A percentile compares a stretch with the other conserved stretches of the same genome.
These are phyloP conservation scores for Zeus faber DNA, from an alignment of 2,113 vertebrate species.

Conservation along the genomic window DNA sequence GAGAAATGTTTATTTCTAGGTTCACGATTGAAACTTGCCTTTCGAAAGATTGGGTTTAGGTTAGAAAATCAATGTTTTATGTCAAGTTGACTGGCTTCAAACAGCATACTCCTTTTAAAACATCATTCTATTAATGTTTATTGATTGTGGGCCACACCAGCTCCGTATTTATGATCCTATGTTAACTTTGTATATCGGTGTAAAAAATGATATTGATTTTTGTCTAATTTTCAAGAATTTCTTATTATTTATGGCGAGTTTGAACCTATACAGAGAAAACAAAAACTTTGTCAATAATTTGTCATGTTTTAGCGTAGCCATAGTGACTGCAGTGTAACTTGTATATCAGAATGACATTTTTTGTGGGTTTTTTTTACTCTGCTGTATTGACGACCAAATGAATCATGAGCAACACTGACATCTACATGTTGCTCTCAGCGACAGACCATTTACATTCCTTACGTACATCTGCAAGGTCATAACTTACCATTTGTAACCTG, in stretches of 20 bases:
- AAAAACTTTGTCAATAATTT: constrained; percentile 36
- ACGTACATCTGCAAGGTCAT: neutral
- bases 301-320: constrained; percentile 5
- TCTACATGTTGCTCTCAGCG: no score
- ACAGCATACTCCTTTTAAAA: constrained; percentile 36
- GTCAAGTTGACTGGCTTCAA: constrained; percentile 34
- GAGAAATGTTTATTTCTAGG: no score
- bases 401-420: no score
- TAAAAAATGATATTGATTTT: constrained; percentile 61
- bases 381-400: neutral
- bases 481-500: neutral
- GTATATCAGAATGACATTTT: constrained; percentile 17
- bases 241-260: constrained; percentile 60
- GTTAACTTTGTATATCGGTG: constrained; percentile 59
- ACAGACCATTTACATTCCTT: constrained; percentile 11
- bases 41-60: constrained; percentile 3
- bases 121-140: constrained; percentile 50
- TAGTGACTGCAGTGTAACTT: constrained; percentile 38
- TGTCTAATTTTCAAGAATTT: constrained; percentile 44
- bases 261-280: constrained; percentile 37
- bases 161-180: constrained; percentile 64
- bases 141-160: constrained; percentile 52
- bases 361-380: neutral
- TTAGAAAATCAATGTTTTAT: constrained; percentile 41
- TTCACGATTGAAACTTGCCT: no score